Conservation (phyloP, 2,113 vertebrate species). For the Hippocampus mohnikei region DNA sequence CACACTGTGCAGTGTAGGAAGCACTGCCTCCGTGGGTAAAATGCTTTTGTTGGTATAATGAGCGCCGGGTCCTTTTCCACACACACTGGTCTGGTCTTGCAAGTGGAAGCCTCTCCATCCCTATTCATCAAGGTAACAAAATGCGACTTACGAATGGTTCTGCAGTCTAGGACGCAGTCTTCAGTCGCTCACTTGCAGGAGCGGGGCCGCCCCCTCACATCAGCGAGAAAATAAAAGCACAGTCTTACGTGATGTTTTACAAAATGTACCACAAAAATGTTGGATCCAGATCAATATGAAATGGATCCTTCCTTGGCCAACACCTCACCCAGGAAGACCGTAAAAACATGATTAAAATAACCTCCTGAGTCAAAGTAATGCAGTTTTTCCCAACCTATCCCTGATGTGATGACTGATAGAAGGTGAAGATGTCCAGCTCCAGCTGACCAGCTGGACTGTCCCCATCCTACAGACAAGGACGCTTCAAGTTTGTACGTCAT, state of each 20-base stretch:
- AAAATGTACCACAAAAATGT: not conserved
- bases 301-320: not conserved
- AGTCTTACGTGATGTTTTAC: not conserved
- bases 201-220: too few species aligned
- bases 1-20: too few species aligned
- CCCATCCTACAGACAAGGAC: not conserved
- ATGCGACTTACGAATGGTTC: too few species aligned
- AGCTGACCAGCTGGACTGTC: not conserved
- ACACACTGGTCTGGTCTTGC: too few species aligned
- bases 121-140: too few species aligned
- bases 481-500: not conserved
- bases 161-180: too few species aligned
- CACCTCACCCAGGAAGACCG: not conserved
- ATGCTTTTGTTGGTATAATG: too few species aligned
- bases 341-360: not conserved
- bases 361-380: not conserved
- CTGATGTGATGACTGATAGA: not conserved
- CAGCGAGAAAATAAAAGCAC: too few species aligned
- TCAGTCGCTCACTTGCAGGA: too few species aligned
- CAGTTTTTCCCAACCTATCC: not conserved
- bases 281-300: not conserved
- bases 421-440: not conserved
- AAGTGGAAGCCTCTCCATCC: too few species aligned
- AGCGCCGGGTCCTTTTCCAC: too few species aligned
- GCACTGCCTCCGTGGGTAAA: too few species aligned